Evolutionary conservation across 2,888 invertebrate genomes (phyloP).

Genomic region (Tortricodes alternella): DNA sequence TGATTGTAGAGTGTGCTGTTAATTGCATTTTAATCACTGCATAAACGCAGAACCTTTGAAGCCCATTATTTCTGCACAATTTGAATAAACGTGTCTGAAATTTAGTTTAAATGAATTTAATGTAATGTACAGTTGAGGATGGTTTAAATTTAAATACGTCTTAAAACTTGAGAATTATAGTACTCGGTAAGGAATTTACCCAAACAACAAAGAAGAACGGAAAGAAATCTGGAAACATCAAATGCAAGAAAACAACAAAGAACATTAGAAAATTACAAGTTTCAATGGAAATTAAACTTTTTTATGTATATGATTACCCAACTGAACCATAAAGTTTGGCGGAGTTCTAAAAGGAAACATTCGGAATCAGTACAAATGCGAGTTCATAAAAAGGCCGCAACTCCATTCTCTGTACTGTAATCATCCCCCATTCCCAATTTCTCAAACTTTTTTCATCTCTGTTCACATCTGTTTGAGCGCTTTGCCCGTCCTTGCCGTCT

Average conservation of each 20-base stretch:
- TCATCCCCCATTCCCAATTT: constrained; percentile 75
- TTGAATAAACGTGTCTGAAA: neutral
- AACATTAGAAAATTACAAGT: constrained; percentile 62
- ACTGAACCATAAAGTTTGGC: constrained; percentile 59
- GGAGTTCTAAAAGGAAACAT: constrained; percentile 67
- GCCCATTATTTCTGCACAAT: neutral
- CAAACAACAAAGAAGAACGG: neutral
- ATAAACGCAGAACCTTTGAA: neutral
- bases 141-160: too few species aligned
- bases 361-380: constrained; percentile 72
- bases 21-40: constrained; percentile 3
- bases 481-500: constrained; percentile 50
- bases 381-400: constrained; percentile 76
- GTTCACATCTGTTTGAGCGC: constrained; percentile 75
- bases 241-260: constrained; percentile 43
- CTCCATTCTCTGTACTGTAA: constrained; percentile 78
- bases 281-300: constrained; percentile 65
- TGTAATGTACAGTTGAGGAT: too few species aligned
- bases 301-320: constrained; percentile 56
- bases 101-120: neutral
- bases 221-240: constrained; percentile 28
- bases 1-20: constrained; percentile 5
- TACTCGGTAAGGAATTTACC: neutral
- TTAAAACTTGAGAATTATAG: too few species aligned
- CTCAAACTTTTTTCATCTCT: constrained; percentile 80